Percentiles rank a stretch among this genome's conserved stretches.
phyloP scores from a whole-genome alignment of 2,113 vertebrate species.

The Sitta europaea region DNA sequence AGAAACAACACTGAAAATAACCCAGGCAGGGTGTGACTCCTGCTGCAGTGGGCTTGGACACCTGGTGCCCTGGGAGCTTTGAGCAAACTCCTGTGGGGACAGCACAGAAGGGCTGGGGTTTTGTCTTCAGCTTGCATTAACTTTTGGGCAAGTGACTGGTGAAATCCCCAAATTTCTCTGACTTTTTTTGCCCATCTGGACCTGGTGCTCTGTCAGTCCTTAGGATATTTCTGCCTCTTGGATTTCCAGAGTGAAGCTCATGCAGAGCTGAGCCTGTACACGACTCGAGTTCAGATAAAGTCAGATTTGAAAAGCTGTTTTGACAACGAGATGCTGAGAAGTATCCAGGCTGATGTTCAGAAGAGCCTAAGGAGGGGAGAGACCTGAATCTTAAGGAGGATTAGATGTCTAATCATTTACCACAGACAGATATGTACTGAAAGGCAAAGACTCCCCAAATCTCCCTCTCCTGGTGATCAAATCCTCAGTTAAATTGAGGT shows the following conservation, averaged over 20 bases:
- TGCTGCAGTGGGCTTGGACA: background rate
- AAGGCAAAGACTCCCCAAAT: background rate
- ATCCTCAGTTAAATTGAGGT: background rate
- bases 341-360: background rate
- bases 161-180: background rate
- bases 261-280: background rate
- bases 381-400: conserved; percentile 20
- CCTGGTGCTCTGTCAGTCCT: background rate
- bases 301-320: background rate
- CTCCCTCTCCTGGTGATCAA: background rate
- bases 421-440: background rate
- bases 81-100: background rate
- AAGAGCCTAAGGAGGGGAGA: background rate
- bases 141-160: background rate
- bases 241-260: background rate
- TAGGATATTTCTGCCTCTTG: background rate
- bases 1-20: background rate
- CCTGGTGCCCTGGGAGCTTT: background rate
- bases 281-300: background rate
- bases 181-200: background rate
- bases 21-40: background rate
- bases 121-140: background rate
- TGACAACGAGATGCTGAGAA: background rate
- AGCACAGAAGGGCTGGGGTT: background rate
- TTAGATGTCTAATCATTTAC: background rate